phyloP scores from a whole-genome alignment of 2,113 vertebrate genomes.

The Perccottus glenii region DNA sequence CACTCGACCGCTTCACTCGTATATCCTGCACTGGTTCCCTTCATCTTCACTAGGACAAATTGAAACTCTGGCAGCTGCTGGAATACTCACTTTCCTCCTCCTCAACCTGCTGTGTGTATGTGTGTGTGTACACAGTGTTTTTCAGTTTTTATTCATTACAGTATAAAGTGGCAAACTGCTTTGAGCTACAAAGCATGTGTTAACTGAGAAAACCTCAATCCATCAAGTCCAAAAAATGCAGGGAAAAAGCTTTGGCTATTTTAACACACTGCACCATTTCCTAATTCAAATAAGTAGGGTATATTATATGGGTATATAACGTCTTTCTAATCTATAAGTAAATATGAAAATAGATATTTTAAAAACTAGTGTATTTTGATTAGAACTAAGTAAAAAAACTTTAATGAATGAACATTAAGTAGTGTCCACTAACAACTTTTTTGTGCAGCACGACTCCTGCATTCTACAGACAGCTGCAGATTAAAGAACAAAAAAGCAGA shows the following conservation, averaged over 20 bases:
- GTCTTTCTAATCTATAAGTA: no score
- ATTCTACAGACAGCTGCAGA: neutral
- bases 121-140: constrained; percentile 12
- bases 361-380: no score
- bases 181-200: neutral
- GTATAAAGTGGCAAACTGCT: constrained; percentile 12
- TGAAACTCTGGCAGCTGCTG: constrained; percentile 54
- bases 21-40: constrained; percentile 50
- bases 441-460: neutral
- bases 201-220: constrained; percentile 11
- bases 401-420: no score
- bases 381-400: no score
- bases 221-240: neutral
- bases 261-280: neutral
- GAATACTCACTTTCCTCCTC: constrained; percentile 40
- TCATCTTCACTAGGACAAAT: constrained; percentile 59
- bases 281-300: constrained; percentile 10
- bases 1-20: constrained; percentile 30
- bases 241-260: neutral
- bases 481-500: constrained; percentile 1
- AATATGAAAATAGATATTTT: no score
- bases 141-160: constrained; percentile 38
- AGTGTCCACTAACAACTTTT: neutral
- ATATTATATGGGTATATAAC: no score
- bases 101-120: constrained; percentile 13